Evolutionary conservation across 2,888 invertebrate genomes (phyloP), one percentile per base, ranked within the genome.

Genomic region (Nomada hirtipes): DNA sequence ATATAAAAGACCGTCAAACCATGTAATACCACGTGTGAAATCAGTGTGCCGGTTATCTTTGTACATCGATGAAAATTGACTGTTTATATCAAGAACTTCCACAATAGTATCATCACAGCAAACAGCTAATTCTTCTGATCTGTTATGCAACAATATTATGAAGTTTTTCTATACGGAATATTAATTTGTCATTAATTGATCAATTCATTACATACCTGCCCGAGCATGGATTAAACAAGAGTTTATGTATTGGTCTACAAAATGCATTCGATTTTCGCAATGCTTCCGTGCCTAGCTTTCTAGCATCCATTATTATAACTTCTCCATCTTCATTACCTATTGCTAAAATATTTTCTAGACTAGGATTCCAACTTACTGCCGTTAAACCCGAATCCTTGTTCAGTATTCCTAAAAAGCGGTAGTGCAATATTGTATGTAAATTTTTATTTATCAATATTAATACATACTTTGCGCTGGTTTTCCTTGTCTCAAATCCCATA

Each of bases 11-110:
- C 93, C 91, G 57, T 94, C 91, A 78, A 91, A 90, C 96, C 96
- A 96, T 4, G 95, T 94, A 20, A 96, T 87, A 55, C 95, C 95
- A 81, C 95, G 94, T 15, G 96, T 95, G 90, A 95, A 95, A 86
- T 95, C 95, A 29, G 79, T 88, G 89, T 96, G 96, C 36, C 92
- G 88, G 29, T 92, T 89, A 89, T 94, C 94, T 82, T 93, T 92
- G 86, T 95, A 95, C 79, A 94, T 82, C 23, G 89, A 85, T 72
- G 91, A 88, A 52, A 94, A 89, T 55, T 93, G 86, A 52, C 92
- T 90, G 50, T 91, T 89, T 71, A 91, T 88, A 86, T 95, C 94
- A 57, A 95, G 88, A 20, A 95, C 92, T 89, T 94, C 92, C 10
- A 95, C 91, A 64, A 91, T 90, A 67, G 90, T 91, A 44, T 93